Percentiles rank a stretch among this genome's conserved stretches.
Conservation (phyloP, 92 coral and sea anemone genomes). For the Zoanthus sociatus region DNA sequence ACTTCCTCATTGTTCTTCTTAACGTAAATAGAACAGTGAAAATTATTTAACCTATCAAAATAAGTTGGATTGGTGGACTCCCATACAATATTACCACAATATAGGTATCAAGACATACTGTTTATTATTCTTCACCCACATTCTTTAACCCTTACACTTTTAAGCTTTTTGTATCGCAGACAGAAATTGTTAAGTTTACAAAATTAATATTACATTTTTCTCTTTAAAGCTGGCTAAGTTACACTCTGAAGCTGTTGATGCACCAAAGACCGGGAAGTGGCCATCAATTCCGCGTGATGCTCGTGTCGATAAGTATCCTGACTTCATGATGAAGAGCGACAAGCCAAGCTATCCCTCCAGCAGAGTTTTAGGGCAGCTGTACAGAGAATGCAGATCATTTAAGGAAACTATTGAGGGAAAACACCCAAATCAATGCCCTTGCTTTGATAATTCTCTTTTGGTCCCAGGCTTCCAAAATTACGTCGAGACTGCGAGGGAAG, state of each 20-base stretch:
- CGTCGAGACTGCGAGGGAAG: constrained; percentile 71
- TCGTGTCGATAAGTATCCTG: constrained; percentile 71
- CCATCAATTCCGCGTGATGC: constrained; percentile 64
- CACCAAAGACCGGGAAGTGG: constrained; percentile 96
- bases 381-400: constrained; percentile 92
- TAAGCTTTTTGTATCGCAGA: no score
- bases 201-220: neutral
- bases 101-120: no score
- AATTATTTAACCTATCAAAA: no score
- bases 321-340: constrained; percentile 95
- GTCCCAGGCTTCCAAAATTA: constrained; percentile 77
- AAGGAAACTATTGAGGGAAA: constrained; percentile 78
- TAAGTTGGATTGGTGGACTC: no score
- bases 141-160: no score
- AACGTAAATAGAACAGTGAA: no score
- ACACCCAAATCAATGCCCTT: constrained; percentile 56
- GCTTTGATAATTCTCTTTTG: constrained; percentile 62
- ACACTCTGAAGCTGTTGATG: constrained; percentile 94
- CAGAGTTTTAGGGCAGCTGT: constrained; percentile 88
- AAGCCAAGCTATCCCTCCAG: constrained; percentile 90
- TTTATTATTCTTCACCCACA: no score
- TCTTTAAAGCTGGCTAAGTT: constrained; percentile 69
- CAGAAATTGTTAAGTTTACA: no score
- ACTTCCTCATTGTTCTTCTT: no score
- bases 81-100: no score